These are phyloP conservation scores for Heliconius hermathena DNA, from an alignment of 1,140 invertebrate genomes.

Conservation along the genomic window DNA sequence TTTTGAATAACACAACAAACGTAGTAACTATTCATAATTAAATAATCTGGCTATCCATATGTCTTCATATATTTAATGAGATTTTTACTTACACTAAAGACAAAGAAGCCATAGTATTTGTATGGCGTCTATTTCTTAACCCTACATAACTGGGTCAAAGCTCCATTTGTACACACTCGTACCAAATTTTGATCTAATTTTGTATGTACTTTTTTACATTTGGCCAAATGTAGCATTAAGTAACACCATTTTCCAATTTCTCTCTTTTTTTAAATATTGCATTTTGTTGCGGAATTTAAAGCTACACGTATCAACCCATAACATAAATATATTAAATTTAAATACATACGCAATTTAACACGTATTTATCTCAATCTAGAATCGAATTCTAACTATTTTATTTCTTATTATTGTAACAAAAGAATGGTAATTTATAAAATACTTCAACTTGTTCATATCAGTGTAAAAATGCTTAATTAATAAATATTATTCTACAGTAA, in stretches of 20 bases:
- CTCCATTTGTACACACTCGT: not conserved
- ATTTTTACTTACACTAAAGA: slow-evolving; percentile 1
- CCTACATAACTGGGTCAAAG: slow-evolving; percentile 7
- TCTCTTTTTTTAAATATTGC: too few relatives aligned
- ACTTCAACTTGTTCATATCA: not conserved
- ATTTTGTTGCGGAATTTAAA: too few relatives aligned
- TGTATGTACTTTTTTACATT: not conserved
- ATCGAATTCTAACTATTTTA: too few relatives aligned
- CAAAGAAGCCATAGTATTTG: not conserved
- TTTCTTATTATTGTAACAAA: not conserved
- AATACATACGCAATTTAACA: too few relatives aligned
- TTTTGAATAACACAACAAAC: too few relatives aligned
- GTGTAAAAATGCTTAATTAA: not conserved
- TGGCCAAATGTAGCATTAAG: too few relatives aligned
- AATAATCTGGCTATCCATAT: not conserved
- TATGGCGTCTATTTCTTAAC: not conserved
- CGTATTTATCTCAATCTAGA: too few relatives aligned
- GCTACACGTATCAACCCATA: too few relatives aligned
- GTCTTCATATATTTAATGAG: not conserved
- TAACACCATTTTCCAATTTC: too few relatives aligned
- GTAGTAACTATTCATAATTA: not conserved
- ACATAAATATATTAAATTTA: too few relatives aligned
- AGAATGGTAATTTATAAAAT: not conserved
- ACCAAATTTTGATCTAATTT: not conserved
- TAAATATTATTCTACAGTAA: not conserved